Conservation (phyloP, 2,113 vertebrate genomes). For the Polyodon spathula region DNA sequence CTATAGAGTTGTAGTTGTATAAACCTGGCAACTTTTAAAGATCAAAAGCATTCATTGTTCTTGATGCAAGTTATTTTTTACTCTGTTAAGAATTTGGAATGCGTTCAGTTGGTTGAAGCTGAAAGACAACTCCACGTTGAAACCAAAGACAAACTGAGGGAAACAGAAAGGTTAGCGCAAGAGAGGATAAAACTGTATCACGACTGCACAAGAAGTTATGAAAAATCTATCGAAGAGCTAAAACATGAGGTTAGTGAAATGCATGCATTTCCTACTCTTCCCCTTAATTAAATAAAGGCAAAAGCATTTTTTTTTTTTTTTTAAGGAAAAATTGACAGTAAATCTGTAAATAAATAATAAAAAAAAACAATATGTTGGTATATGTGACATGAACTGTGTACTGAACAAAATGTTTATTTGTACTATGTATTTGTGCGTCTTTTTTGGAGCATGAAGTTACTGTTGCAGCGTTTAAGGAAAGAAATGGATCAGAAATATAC, state of each 20-base stretch:
- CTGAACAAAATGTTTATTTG: too few relatives aligned
- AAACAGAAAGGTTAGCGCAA: conserved; percentile 14
- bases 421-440: not conserved
- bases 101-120: conserved; percentile 13
- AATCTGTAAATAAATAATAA: too few relatives aligned
- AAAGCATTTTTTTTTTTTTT: too few relatives aligned
- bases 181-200: conserved; percentile 16
- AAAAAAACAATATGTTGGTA: too few relatives aligned
- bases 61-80: too few relatives aligned
- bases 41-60: too few relatives aligned
- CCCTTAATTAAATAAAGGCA: too few relatives aligned
- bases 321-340: too few relatives aligned
- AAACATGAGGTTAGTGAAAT: conserved; percentile 18
- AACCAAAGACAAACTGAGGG: conserved; percentile 14
- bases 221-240: conserved; percentile 21
- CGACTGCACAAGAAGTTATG: conserved; percentile 20
- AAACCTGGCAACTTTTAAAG: too few relatives aligned
- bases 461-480: conserved; percentile 18
- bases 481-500: conserved; percentile 19
- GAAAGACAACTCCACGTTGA: conserved; percentile 20
- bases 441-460: conserved; percentile 24
- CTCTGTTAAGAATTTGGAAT: conserved; percentile 18
- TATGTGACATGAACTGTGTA: too few relatives aligned
- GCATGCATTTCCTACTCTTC: too few relatives aligned
- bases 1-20: too few relatives aligned